Evolutionary conservation across 2,888 invertebrate genomes (phyloP).

Genomic region (Hymenopus coronatus): DNA sequence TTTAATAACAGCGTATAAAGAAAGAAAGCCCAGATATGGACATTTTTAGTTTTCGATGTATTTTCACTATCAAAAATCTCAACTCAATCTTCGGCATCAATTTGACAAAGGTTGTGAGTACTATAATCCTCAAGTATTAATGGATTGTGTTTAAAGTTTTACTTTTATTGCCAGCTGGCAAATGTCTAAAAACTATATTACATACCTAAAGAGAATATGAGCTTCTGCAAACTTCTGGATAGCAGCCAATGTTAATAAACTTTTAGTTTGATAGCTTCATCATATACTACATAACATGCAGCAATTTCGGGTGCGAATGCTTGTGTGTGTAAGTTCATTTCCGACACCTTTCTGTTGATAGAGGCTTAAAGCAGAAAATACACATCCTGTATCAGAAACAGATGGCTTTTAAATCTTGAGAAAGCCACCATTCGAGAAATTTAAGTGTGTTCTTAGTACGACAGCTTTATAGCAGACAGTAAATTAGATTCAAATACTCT

Average conservation of each 20-base stretch:
- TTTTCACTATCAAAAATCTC: too few relatives aligned
- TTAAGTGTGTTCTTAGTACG: background rate
- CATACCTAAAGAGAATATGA: too few relatives aligned
- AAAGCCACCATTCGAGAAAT: background rate
- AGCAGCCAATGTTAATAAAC: background rate
- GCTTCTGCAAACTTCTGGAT: background rate
- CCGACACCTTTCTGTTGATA: background rate
- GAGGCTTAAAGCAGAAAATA: background rate
- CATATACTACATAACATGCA: background rate
- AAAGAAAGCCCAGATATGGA: too few relatives aligned
- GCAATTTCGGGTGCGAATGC: background rate
- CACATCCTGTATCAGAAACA: background rate
- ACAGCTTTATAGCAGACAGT: background rate
- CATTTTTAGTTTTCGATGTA: too few relatives aligned
- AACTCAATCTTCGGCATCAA: too few relatives aligned
- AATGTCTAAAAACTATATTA: too few relatives aligned
- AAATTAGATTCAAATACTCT: background rate
- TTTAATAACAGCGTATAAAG: too few relatives aligned
- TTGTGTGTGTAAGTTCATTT: background rate
- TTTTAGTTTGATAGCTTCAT: background rate
- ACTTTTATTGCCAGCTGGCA: too few relatives aligned
- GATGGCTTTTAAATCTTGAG: background rate
- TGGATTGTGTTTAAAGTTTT: too few relatives aligned
- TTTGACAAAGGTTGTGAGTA: too few relatives aligned
- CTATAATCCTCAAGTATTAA: too few relatives aligned